Conservation (phyloP, 2,113 vertebrate species). For the Phyllopteryx taeniolatus region DNA sequence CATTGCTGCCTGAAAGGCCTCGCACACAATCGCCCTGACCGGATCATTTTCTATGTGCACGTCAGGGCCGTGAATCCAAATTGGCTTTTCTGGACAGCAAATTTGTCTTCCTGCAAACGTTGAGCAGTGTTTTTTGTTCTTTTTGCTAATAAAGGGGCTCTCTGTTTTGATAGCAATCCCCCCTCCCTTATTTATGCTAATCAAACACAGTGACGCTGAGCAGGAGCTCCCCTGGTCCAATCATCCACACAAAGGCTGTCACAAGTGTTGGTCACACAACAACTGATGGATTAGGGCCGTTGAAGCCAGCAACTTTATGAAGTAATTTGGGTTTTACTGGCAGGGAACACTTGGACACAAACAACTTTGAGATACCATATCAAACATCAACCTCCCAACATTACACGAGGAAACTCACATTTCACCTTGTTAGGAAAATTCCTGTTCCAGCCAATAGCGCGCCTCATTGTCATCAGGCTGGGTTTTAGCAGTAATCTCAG, state of each 20-base stretch:
- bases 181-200: slow-evolving; percentile 71
- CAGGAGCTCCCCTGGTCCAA: slow-evolving; percentile 51
- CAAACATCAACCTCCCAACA: slow-evolving; percentile 12
- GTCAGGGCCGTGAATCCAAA: slow-evolving; percentile 47
- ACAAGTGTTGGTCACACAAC: slow-evolving; percentile 68
- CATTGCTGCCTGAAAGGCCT: slow-evolving; percentile 48
- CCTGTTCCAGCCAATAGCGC: slow-evolving; percentile 47
- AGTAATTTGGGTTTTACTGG: slow-evolving; percentile 40
- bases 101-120: slow-evolving; percentile 64
- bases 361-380: slow-evolving; percentile 33
- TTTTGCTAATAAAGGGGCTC: slow-evolving; percentile 63
- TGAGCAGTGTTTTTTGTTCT: slow-evolving; percentile 46
- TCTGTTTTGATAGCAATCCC: slow-evolving; percentile 62
- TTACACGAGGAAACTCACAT: slow-evolving; percentile 29
- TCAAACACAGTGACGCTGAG: slow-evolving; percentile 66
- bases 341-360: slow-evolving; percentile 33
- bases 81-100: slow-evolving; percentile 62
- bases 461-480: slow-evolving; percentile 64
- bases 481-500: slow-evolving; percentile 69
- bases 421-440: slow-evolving; percentile 58
- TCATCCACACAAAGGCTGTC: slow-evolving; percentile 68
- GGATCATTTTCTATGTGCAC: slow-evolving; percentile 43
- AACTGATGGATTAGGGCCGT: slow-evolving; percentile 65
- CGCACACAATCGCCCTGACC: slow-evolving; percentile 32
- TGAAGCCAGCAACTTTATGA: slow-evolving; percentile 55